Base-by-base conservation (phyloP, 1,140 invertebrate species). In the Zaprionus ghesquierei region DNA sequence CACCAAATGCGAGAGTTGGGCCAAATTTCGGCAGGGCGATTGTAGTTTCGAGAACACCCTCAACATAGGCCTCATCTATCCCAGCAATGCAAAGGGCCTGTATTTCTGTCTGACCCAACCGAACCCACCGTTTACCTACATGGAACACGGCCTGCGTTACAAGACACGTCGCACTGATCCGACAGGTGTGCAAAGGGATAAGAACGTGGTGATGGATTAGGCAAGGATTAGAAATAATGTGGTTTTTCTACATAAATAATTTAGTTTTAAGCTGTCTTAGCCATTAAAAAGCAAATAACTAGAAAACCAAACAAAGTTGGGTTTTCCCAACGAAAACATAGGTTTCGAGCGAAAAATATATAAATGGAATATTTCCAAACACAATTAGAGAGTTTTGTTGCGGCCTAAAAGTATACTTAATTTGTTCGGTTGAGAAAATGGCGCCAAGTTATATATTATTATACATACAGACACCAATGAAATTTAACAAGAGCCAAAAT, bases 1-100 rank as follows among this genome's bases (percentile, higher is more conserved):
- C n/a, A 91, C 90, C 33, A 91, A 91, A 38, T 91, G 90, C 54
- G 86, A 90, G 12, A 91, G 65, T 35, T 91, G 90, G 90, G 71
- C 81, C 68, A 81, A 89, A 44, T 91, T 91, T 60, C 51, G 90
- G n/a, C 76, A 80, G 25, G 69, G 81, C 3, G 72, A 90, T 13
- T 91, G 90, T 49, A 84, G 86, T 50, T 91, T 70, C 51, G 44
- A 75, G n/a, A 80, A 91, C 15, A 90, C 84, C 1, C 8, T 91
- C 0, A 79, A 81, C 23, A 89, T 91, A 15, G 90, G 90, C n/a
- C 74, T 91, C 3, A 77, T 74, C 8, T 91, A 91, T 44, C 82
- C 90, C 2, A 5, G 44, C 0, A 75, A 44, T 18, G 80, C 90
- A 5, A 73, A 68, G 29, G 90, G 90, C 22, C 56, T 90, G 0